Base-by-base conservation (phyloP, 1,140 invertebrate species). In the Sycobia sp. region DNA sequence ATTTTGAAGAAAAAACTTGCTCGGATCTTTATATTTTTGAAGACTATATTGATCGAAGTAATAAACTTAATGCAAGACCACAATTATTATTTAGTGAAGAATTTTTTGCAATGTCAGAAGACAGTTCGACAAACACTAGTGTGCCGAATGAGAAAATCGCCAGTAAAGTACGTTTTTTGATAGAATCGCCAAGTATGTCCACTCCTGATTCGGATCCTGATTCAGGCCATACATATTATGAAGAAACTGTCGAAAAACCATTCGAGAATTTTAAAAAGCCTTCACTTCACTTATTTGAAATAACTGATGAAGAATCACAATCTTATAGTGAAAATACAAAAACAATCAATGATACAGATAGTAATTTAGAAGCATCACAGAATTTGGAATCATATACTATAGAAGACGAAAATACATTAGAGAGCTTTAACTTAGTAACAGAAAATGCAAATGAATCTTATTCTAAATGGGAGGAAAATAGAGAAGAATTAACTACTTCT, bases 151-250 rank as follows among this genome's bases (percentile, higher is more conserved):
- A 63, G 0, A 69, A 55, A 14, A 64, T 67, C 1, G 64, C 58
- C 0, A 67, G 76, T 0, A 81, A 68, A 50, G 78, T 80, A 4
- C 70, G 73, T 55, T 81, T 81, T 66, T 56, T 71, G 1, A 73
- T 79, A 3, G 74, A 79, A 16, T 66, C 76, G 14, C 64, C 70
- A 1, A 71, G 49, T 13, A 27, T 57, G 11, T 67, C 64, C 8
- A 66, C 36, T 0, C 34, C 65, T 2, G 66, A 71, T 29, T 13
- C 46, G 4, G 61, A 71, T n/a, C 7, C 46, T 1, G 14, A 54
- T 38, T 11, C 51, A 11, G 23, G 53, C n/a, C 8, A 16, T 27
- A 10, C 44, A 18, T 53, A 23, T 16, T 41, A 49, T 18, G 7
- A 22, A 55, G 34, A 47, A 2, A 49, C 32, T 14, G 3, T 43